phyloP scores from a whole-genome alignment of 2,888 invertebrate genomes.

The Rhagophthalmus giganteus region DNA sequence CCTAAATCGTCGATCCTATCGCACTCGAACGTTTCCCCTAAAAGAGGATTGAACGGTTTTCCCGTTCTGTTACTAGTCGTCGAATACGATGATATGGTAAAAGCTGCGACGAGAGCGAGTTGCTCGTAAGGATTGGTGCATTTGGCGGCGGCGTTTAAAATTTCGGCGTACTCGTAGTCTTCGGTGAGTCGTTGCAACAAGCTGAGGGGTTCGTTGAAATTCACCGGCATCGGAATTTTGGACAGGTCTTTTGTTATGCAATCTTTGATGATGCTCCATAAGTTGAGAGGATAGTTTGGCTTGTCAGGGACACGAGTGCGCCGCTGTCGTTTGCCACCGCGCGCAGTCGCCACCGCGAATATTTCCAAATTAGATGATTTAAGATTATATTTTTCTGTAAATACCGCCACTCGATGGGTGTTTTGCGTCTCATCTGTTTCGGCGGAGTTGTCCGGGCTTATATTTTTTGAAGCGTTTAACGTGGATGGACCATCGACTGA shows the following conservation, averaged over 20 bases:
- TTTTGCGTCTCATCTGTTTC: slow-evolving; percentile 58
- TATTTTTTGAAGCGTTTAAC: slow-evolving; percentile 64
- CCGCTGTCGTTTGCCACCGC: slow-evolving; percentile 62
- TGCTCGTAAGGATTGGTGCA: slow-evolving; percentile 89
- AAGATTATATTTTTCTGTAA: slow-evolving; percentile 39
- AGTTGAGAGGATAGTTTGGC: slow-evolving; percentile 90
- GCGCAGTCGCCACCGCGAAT: slow-evolving; percentile 17
- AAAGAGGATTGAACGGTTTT: slow-evolving; percentile 96
- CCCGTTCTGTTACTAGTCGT: slow-evolving; percentile 84
- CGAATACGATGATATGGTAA: slow-evolving; percentile 90
- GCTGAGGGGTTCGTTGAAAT: slow-evolving; percentile 98
- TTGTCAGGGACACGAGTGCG: slow-evolving; percentile 86
- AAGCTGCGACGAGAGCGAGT: slow-evolving; percentile 93
- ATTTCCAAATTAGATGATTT: slow-evolving; percentile 16
- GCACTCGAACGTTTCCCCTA: slow-evolving; percentile 95
- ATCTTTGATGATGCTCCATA: slow-evolving; percentile 99
- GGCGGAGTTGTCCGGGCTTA: slow-evolving; percentile 58
- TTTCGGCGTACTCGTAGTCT: slow-evolving; percentile 94
- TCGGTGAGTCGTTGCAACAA: slow-evolving; percentile 98
- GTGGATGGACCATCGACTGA: slow-evolving; percentile 59
- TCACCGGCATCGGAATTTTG: slow-evolving; percentile 99
- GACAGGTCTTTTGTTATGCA: slow-evolving; percentile 99
- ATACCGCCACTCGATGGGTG: slow-evolving; percentile 55
- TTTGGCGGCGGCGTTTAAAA: slow-evolving; percentile 88
- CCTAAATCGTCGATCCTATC: slow-evolving; percentile 94